Conservation (phyloP, 1,140 invertebrate genomes). For the Drosophila sp. region DNA sequence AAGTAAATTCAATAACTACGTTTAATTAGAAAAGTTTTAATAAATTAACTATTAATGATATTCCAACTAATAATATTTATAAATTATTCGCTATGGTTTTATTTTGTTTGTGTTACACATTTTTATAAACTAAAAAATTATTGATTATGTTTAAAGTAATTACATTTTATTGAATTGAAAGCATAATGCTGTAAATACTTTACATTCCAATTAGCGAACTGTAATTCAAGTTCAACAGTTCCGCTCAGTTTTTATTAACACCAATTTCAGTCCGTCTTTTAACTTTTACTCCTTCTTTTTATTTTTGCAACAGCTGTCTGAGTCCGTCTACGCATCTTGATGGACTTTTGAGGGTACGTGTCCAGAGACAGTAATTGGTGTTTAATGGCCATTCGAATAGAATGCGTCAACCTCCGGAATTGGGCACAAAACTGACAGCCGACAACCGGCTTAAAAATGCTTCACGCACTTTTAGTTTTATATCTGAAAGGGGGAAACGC, state of each 20-base stretch:
- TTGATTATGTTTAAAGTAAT: not conserved
- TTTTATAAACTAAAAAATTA: no score
- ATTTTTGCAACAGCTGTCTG: slow-evolving; percentile 21
- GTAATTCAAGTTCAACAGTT: slow-evolving; percentile 1
- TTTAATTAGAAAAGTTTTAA: no score
- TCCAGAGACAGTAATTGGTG: slow-evolving; percentile 63
- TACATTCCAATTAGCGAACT: not conserved
- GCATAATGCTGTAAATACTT: not conserved
- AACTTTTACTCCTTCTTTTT: slow-evolving; percentile 20
- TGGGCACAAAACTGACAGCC: slow-evolving; percentile 20
- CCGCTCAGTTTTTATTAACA: not conserved
- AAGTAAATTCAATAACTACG: no score
- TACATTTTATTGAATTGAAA: not conserved
- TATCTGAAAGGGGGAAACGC: slow-evolving; percentile 45
- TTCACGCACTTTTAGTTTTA: slow-evolving; percentile 74
- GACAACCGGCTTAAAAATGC: slow-evolving; percentile 50
- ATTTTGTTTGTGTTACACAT: no score
- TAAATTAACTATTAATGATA: no score
- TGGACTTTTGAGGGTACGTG: slow-evolving; percentile 58
- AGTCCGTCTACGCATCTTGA: slow-evolving; percentile 66
- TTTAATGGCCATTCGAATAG: slow-evolving; percentile 56
- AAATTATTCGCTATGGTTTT: no score
- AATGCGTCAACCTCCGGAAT: slow-evolving; percentile 51
- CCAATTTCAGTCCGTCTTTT: slow-evolving; percentile 2
- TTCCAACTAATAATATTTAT: no score